phyloP scores from a whole-genome alignment of 1,140 invertebrate species.

The Drosophila aff. region DNA sequence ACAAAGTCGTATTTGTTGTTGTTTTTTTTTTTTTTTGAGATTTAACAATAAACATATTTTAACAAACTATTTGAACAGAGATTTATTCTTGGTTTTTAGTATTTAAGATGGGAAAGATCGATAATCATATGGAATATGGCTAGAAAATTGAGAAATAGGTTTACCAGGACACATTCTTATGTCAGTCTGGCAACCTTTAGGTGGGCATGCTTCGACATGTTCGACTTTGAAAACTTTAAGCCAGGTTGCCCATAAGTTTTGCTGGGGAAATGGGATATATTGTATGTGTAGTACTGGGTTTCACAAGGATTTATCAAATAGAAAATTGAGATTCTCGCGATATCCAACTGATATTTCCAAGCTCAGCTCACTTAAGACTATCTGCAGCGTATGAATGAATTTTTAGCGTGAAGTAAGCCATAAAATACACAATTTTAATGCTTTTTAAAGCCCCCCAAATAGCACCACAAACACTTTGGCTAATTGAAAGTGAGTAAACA shows the following conservation, averaged over 20 bases:
- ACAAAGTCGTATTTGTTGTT: constrained; percentile 36
- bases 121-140: neutral
- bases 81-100: neutral
- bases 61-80: constrained; percentile 7
- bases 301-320: no score
- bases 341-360: no score
- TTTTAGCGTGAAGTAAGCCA: neutral
- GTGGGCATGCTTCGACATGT: neutral
- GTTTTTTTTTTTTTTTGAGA: constrained; percentile 27
- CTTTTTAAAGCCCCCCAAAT: neutral
- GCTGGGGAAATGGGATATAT: no score
- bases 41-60: constrained; percentile 37
- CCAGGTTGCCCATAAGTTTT: neutral
- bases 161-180: neutral
- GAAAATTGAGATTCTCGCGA: no score
- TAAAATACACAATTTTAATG: neutral
- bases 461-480: neutral
- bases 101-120: neutral
- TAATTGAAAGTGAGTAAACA: neutral
- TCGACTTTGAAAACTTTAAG: neutral
- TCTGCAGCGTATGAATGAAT: neutral
- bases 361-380: no score
- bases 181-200: neutral
- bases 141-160: neutral
- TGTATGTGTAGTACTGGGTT: no score